Conservation (phyloP, 64 coral and sea anemone species). For the Orbicella faveolata region DNA sequence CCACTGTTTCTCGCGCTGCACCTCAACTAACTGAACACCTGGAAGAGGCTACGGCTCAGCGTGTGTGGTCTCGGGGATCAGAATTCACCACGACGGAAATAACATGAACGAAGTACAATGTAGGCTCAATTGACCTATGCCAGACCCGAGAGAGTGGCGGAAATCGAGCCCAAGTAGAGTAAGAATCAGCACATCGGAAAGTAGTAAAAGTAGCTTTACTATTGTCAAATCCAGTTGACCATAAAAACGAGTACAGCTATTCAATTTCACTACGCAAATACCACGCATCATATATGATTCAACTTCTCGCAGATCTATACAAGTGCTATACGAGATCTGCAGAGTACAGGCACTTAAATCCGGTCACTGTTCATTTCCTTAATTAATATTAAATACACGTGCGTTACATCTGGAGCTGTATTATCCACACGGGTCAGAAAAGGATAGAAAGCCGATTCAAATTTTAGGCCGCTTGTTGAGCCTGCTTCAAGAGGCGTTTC, state of each 20-base stretch:
- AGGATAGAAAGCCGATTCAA: background rate
- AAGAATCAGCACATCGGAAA: too few species aligned
- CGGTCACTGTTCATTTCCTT: background rate
- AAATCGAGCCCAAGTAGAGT: background rate
- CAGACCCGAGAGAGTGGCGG: background rate
- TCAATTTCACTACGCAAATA: background rate
- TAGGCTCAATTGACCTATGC: background rate
- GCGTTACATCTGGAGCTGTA: background rate
- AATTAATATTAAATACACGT: slow-evolving; percentile 13
- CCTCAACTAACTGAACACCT: too few species aligned
- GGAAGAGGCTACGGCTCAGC: too few species aligned
- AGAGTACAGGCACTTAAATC: background rate
- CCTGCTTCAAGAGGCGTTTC: slow-evolving; percentile 67
- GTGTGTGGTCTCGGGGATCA: too few species aligned
- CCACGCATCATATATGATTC: background rate
- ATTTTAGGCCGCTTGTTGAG: slow-evolving; percentile 58
- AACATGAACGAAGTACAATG: too few species aligned
- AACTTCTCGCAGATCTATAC: background rate
- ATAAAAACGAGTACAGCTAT: slow-evolving; percentile 22
- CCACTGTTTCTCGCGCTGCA: too few species aligned
- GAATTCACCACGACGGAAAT: too few species aligned
- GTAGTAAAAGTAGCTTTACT: slow-evolving; percentile 36
- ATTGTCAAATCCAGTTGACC: slow-evolving; percentile 50
- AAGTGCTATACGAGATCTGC: background rate
- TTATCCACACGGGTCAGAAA: background rate